Evolutionary conservation across 2,888 invertebrate genomes (phyloP), one percentile per base, ranked within the genome.

Genomic region (Diadromus collaris): DNA sequence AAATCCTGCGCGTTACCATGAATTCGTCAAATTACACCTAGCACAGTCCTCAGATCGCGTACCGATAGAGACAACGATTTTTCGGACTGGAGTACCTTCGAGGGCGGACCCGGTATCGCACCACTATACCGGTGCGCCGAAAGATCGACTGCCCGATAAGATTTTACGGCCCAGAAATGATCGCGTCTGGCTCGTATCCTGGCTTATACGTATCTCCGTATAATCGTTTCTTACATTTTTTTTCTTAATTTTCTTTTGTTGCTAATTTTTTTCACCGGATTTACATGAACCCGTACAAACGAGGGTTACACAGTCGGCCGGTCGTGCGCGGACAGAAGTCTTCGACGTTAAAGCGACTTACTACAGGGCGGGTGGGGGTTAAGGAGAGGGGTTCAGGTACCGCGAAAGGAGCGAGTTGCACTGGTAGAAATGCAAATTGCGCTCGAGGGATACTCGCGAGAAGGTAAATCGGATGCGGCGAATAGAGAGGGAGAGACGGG

Each of bases 351-450:
- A 60, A 54, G 69, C 19, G 32, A 6, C 32, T 9, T 9, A 32
- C 32, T 1, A 9, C 21, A 9, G 24, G 67, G 24, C 48, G 7
- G 16, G n/a, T 16, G 27, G 46, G 24, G 10, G 46, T 64, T 29
- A n/a, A 9, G 16, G 27, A 21, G 63, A 16, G 41, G 13, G 24
- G 6, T 34, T 9, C 24, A 44, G 63, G 38, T 44, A 61, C 46
- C 67, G 58, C 68, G 71, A 44, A 44, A 76, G 64, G 48, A 16
- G 44, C 58, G 51, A 76, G 78, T 78, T 76, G 77, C 83, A 87
- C 83, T 84, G 78, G 85, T 85, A 85, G 85, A 88, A 88, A 89
- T 88, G 89, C 86, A 88, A 89, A 88, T 89, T 63, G 75, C 71
- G 64, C 60, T 54, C 27, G 34, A 38, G 64, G 58, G 41, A 44